Evolutionary conservation across 2,888 invertebrate species (phyloP).

Genomic region (Antheraea assamensis): DNA sequence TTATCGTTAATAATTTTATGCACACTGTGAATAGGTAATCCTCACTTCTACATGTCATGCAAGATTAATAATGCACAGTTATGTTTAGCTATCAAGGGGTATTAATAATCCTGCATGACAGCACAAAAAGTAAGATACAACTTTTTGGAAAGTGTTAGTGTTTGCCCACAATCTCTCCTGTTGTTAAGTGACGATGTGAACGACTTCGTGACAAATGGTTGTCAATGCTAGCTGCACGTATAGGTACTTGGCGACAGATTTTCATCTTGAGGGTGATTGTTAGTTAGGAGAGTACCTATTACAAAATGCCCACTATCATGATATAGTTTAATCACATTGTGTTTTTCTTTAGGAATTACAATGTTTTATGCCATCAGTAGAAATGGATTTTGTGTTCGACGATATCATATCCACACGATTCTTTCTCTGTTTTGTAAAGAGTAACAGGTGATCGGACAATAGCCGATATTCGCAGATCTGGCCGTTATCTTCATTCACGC

Average conservation of each 20-base stretch:
- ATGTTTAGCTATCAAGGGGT: no score
- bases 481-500: constrained; percentile 23
- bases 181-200: no score
- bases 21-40: neutral
- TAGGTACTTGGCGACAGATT: no score
- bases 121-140: neutral
- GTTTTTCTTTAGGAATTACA: neutral
- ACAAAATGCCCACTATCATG: no score
- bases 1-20: neutral
- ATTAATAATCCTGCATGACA: neutral
- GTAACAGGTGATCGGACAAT: constrained; percentile 50
- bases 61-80: no score
- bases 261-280: no score
- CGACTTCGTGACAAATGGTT: no score
- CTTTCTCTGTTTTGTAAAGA: constrained; percentile 26
- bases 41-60: neutral
- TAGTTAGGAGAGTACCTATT: no score
- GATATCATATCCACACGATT: constrained; percentile 31
- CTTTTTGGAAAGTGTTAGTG: no score
- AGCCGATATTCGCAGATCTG: constrained; percentile 39
- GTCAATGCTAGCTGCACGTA: no score
- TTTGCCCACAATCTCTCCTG: no score
- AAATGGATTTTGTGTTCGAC: neutral
- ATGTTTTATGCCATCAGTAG: neutral
- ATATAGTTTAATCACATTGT: no score